Evolutionary conservation across 2,888 invertebrate species (phyloP).

Genomic region (Lepetodrilus schrolli): DNA sequence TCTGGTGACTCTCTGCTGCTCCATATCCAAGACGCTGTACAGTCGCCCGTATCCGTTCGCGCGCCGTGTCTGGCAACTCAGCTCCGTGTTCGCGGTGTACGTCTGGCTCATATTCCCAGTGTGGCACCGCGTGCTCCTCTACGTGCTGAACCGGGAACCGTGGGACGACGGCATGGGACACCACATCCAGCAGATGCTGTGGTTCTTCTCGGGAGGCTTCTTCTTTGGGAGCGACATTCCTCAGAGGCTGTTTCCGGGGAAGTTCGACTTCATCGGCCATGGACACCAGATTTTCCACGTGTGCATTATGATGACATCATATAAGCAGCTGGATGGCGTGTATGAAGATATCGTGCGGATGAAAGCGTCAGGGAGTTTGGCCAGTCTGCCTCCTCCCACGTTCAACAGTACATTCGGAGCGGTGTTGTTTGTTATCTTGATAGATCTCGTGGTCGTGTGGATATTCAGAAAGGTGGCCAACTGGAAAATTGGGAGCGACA

Average conservation of each 20-base stretch:
- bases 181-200: conserved; percentile 70
- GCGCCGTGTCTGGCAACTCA: conserved; percentile 72
- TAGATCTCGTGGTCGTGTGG: conserved; percentile 58
- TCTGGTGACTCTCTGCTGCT: conserved; percentile 65
- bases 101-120: conserved; percentile 67
- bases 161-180: conserved; percentile 65
- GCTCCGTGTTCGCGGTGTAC: conserved; percentile 69
- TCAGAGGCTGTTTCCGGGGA: conserved; percentile 70
- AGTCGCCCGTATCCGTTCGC: conserved; percentile 71
- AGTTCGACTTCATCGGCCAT: conserved; percentile 72
- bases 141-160: conserved; percentile 44
- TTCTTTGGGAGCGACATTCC: conserved; percentile 74
- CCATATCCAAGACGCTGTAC: conserved; percentile 69
- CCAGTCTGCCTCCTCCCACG: conserved; percentile 59
- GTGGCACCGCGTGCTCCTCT: conserved; percentile 61
- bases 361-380: background rate
- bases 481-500: conserved; percentile 43
- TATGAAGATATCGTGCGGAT: conserved; percentile 54
- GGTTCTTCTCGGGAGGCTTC: conserved; percentile 70
- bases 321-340: conserved; percentile 70
- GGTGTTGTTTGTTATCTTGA: conserved; percentile 57
- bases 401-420: conserved; percentile 68
- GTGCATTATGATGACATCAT: conserved; percentile 70
- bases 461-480: conserved; percentile 56
- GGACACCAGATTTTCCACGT: conserved; percentile 75